Percentiles rank a stretch among this genome's conserved stretches.
Evolutionary conservation across 2,888 invertebrate species (phyloP).

Genomic region (Hirtodrosophila cameraria): DNA sequence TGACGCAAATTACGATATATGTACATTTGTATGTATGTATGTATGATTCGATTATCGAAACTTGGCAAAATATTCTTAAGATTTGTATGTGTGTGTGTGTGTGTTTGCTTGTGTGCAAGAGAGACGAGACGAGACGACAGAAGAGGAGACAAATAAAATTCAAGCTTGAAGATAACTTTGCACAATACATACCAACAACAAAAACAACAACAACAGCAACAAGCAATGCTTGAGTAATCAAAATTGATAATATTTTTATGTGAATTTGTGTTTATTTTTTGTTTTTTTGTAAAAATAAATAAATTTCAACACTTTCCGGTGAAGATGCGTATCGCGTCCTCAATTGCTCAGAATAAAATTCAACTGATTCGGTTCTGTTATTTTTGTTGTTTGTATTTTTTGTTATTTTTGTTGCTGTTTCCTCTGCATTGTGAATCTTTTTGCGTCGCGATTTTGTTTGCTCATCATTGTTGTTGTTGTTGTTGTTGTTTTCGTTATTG

Average conservation of each 20-base stretch:
- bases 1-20: constrained; percentile 37
- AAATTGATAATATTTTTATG: constrained; percentile 22
- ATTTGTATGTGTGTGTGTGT: neutral
- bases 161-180: constrained; percentile 20
- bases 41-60: constrained; percentile 14
- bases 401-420: constrained; percentile 13
- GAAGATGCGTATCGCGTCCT: constrained; percentile 44
- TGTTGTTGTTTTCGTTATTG: constrained; percentile 53
- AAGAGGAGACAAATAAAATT: constrained; percentile 19
- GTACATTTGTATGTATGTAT: constrained; percentile 9
- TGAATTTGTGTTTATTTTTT: neutral
- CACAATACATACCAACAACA: constrained; percentile 33
- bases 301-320: constrained; percentile 15
- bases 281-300: constrained; percentile 9
- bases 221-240: neutral
- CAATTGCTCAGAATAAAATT: constrained; percentile 46
- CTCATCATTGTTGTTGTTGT: constrained; percentile 29
- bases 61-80: constrained; percentile 7
- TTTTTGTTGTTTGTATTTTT: too few relatives aligned
- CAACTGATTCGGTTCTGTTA: constrained; percentile 48
- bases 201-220: too few relatives aligned
- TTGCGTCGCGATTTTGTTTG: constrained; percentile 40
- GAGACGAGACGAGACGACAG: constrained; percentile 30
- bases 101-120: constrained; percentile 6
- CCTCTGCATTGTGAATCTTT: constrained; percentile 17